Conservation (phyloP, 2,797 vertebrate species). For the Oreochromis grahami region DNA sequence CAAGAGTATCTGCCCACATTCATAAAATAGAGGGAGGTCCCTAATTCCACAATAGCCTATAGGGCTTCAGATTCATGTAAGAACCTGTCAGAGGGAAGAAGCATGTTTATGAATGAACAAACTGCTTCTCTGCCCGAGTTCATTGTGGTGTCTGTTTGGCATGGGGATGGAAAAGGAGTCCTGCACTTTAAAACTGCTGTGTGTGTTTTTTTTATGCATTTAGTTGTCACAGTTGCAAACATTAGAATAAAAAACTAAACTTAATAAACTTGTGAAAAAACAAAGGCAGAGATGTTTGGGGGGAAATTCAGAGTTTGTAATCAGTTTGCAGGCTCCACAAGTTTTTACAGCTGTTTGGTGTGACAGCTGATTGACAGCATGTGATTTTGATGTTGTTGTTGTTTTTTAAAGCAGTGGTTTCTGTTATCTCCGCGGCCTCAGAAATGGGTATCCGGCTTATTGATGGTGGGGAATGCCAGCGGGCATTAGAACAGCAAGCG, state of each 20-base stretch:
- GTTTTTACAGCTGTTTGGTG: background rate
- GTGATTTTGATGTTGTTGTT: constrained; percentile 19
- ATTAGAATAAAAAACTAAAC: background rate
- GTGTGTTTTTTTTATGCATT: background rate
- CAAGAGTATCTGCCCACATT: constrained; percentile 73
- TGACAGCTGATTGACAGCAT: constrained; percentile 14
- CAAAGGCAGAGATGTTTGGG: background rate
- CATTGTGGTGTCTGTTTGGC: constrained; percentile 41
- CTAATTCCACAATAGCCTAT: constrained; percentile 78
- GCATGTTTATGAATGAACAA: constrained; percentile 79
- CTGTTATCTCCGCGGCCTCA: constrained; percentile 40
- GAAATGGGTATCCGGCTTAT: constrained; percentile 72
- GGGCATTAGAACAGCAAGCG: constrained; percentile 83
- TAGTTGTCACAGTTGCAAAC: background rate
- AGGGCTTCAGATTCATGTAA: constrained; percentile 78
- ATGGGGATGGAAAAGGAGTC: constrained; percentile 1
- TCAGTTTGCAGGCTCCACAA: background rate
- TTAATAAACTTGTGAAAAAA: background rate
- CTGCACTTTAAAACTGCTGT: background rate
- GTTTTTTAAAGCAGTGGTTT: constrained; percentile 44
- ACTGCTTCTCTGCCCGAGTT: constrained; percentile 56
- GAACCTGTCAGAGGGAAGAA: constrained; percentile 77
- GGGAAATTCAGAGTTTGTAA: background rate
- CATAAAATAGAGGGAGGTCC: constrained; percentile 78
- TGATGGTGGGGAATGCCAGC: constrained; percentile 80